These are phyloP conservation scores for Himalopsyche tibetana DNA, from an alignment of 2,888 invertebrate genomes.

Conservation along the genomic window DNA sequence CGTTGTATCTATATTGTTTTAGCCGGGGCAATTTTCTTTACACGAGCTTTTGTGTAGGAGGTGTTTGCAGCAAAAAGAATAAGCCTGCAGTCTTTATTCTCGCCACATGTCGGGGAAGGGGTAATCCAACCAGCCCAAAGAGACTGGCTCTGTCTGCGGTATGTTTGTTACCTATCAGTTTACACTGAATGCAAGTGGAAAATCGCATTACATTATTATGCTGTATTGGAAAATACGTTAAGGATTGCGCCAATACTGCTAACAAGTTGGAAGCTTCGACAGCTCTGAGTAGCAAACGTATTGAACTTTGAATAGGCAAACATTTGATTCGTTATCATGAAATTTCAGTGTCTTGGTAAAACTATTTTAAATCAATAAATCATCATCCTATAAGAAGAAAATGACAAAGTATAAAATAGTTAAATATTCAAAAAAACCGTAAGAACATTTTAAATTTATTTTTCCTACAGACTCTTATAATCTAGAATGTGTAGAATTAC, in stretches of 20 bases:
- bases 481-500: no score
- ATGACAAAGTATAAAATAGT: no score
- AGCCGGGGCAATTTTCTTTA: slow-evolving; percentile 49
- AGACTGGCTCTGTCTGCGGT: slow-evolving; percentile 31
- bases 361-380: no score
- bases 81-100: slow-evolving; percentile 57
- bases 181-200: slow-evolving; percentile 38
- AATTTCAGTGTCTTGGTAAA: no score
- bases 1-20: background rate
- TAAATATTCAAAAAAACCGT: no score
- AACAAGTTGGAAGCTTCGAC: background rate
- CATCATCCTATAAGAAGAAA: no score
- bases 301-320: no score
- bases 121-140: slow-evolving; percentile 1
- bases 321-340: no score
- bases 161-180: slow-evolving; percentile 38
- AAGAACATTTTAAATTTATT: no score
- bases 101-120: slow-evolving; percentile 50
- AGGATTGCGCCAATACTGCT: background rate
- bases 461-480: no score
- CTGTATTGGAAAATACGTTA: slow-evolving; percentile 37
- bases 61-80: slow-evolving; percentile 53
- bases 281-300: no score
- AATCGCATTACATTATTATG: slow-evolving; percentile 38
- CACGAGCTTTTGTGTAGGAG: slow-evolving; percentile 42